Conservation (phyloP, 2,113 vertebrate genomes). For the Sterrhoptilus dennistouni region DNA sequence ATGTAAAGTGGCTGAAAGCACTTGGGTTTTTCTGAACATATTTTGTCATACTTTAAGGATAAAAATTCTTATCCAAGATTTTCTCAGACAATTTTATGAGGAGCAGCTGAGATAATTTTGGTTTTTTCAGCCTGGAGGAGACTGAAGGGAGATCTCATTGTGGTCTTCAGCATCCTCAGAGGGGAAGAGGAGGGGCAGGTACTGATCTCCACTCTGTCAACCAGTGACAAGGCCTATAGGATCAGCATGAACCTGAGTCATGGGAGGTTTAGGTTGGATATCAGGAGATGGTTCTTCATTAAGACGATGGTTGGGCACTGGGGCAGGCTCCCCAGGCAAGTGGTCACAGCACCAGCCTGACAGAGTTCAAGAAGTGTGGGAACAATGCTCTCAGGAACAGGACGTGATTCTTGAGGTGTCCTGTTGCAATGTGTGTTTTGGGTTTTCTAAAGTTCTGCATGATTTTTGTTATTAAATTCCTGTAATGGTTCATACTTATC, state of each 20-base stretch:
- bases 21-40: neutral
- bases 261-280: accelerated
- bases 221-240: neutral
- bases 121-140: neutral
- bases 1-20: neutral
- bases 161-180: neutral
- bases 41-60: neutral
- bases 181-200: neutral
- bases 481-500: too few species aligned
- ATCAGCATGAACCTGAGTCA: neutral
- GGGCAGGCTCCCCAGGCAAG: neutral
- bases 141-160: neutral
- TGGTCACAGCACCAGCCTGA: neutral
- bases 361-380: neutral
- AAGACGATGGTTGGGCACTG: neutral
- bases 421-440: too few species aligned
- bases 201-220: neutral
- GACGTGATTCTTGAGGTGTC: too few species aligned
- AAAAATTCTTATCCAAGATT: neutral
- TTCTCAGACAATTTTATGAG: neutral
- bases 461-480: too few species aligned
- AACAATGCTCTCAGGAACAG: neutral
- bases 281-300: neutral
- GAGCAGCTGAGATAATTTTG: neutral
- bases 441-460: too few species aligned